Conservation (phyloP, 2,888 invertebrate species). For the Heterodera filipjevi region DNA sequence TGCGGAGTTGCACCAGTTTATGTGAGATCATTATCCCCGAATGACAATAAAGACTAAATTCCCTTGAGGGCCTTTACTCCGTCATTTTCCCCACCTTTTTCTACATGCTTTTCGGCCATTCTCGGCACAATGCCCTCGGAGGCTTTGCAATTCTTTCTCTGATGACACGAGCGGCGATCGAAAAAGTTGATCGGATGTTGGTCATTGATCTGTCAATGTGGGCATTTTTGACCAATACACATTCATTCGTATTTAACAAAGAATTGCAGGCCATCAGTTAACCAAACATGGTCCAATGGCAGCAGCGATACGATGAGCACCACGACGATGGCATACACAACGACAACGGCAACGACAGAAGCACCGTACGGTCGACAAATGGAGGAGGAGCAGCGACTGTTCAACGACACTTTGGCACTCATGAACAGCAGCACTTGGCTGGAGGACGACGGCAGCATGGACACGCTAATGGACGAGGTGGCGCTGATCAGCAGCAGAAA, state of each 20-base stretch:
- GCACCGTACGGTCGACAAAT: not conserved
- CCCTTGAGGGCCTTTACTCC: conserved; percentile 55
- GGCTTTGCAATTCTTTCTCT: conserved; percentile 62
- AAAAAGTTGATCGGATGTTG: conserved; percentile 47
- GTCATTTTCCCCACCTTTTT: conserved; percentile 64
- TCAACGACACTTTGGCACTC: conserved; percentile 29
- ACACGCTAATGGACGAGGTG: conserved; percentile 28
- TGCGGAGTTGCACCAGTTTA: conserved; percentile 63
- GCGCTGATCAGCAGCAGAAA: not conserved
- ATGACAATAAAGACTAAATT: not conserved
- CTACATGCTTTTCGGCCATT: conserved; percentile 64
- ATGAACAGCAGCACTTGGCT: conserved; percentile 24
- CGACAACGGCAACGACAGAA: not conserved
- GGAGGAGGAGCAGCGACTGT: not conserved
- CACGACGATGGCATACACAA: too few relatives aligned
- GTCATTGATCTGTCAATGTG: conserved; percentile 17
- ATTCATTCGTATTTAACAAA: too few relatives aligned
- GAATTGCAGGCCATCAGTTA: not conserved
- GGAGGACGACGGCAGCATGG: conserved; percentile 20
- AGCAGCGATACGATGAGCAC: not conserved
- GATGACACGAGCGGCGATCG: conserved; percentile 61
- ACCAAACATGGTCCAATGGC: not conserved
- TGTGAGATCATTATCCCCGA: not conserved
- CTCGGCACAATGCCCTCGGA: conserved; percentile 61
- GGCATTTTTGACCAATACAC: too few relatives aligned